Evolutionary conservation across 2,888 invertebrate genomes (phyloP), one percentile per base, ranked within the genome.

Genomic region (Orthonevra nobilis): DNA sequence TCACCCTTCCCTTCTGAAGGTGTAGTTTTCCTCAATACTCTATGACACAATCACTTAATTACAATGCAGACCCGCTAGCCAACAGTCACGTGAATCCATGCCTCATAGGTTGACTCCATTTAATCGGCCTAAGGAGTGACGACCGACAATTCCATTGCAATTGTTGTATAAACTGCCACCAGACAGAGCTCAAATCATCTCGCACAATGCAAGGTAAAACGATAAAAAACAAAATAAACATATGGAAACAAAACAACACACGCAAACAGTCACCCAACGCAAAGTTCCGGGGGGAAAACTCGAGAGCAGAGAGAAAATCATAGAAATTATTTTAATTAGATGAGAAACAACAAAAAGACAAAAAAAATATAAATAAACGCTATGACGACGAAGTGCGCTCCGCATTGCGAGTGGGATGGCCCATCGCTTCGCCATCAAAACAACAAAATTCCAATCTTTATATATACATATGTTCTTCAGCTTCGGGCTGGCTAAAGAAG

Each of bases 31-130:
- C 61, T 12, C 34, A 50, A 38, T 26, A 38, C 32, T 28, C 44
- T 19, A 48, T 61, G 66, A 70, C 34, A 61, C 61, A 70, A 52
- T 66, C 66, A 66, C 46, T 54, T 60, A 70, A 77, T 70, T 77
- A 52, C 58, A 50, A 40, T 12, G 42, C 58, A 69, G 58, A 60
- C 58, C 48, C 40, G 38, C 20, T 48, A 38, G 14, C 14, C 12
- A 7, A 26, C 56, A 6, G 77, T 77, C 77, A 77, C 70, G 77
- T 77, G 77, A 77, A 70, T n/a, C n/a, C n/a, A n/a, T 70, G 10
- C 40, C 15, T 30, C 40, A 68, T 23, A 30, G 40, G 36, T 14
- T 19, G 63, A 14, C 70, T 60, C 30, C 26, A 36, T 58, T 58
- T 30, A 52, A n/a, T 70, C 30, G 50, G 34, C 30, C 40, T 28